These are phyloP conservation scores for rat (Rattus norvegicus) DNA, from an alignment of 2,113 vertebrate genomes.

Conservation along the genomic window GRCr8 NC_086027.1:111517501-111518000, in stretches of 20 bases:
- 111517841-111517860: not conserved
- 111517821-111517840: not conserved
- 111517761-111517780: rapidly evolving
- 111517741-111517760: not conserved
- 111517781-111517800: not conserved
- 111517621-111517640: conserved; percentile 11
- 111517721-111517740: not conserved
- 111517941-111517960: not conserved
- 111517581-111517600: conserved; percentile 34
- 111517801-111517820: not conserved
- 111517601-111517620: not conserved
- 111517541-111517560: not conserved
- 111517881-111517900: not conserved
- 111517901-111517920: too few relatives aligned
- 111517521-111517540: conserved; percentile 28
- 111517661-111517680: not conserved
- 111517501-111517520: not conserved
- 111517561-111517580: not conserved
- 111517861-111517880: not conserved
- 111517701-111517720: conserved; percentile 10
- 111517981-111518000: not conserved
- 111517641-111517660: conserved; percentile 27
- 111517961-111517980: not conserved
- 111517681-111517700: not conserved
- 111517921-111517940: not conserved